Base-by-base conservation (phyloP, 2,113 vertebrate species). In the Phalacrocorax carbo region DNA sequence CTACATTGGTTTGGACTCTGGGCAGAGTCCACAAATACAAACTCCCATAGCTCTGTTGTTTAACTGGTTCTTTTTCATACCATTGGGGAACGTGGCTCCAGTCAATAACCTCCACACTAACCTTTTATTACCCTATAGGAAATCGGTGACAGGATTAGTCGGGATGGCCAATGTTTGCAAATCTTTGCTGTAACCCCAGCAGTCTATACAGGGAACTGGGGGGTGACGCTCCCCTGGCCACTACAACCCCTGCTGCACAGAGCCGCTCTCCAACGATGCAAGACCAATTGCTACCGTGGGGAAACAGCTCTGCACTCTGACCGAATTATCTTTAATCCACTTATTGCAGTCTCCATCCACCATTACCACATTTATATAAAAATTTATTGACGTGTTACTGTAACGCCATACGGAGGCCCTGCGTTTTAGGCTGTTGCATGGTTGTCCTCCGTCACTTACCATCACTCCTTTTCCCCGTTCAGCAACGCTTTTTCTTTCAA, bases 251-350 rank as follows among this genome's bases (percentile, higher is more conserved):
- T 19, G 48, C 52, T 5, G 46, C 8, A 0, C 22, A 34, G 30
- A 58, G 30, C 36, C 4, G 1, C 19, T 9, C 34, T 40, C 48
- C 64, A 23, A 0, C 0, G 23, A 48, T 0, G 2, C n/a, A 9
- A 11, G 11, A 7, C 52, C 0, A 5, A 36, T 10, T 1, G 0
- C 8, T 30, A 5, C 78, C 7, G 16, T 1, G 13, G 22, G 23
- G 8, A 6, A 84, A 9, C 69, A 38, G 46, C 70, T 66, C 81
- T 18, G 54, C 1, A 9, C 52, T 15, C 17, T 16, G 15, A 10
- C n/a, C 9, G 1, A 52, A 30, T 1, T 8, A 7, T 9, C 32
- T 70, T 55, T 60, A 62, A 84, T 42, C 60, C 46, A 34, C 22
- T 62, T 18, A 34, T 2, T 17, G 9, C 65, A 3, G 26, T 8